Evolutionary conservation across 2,888 invertebrate genomes (phyloP).

Genomic region (Tetragonisca angustula): DNA sequence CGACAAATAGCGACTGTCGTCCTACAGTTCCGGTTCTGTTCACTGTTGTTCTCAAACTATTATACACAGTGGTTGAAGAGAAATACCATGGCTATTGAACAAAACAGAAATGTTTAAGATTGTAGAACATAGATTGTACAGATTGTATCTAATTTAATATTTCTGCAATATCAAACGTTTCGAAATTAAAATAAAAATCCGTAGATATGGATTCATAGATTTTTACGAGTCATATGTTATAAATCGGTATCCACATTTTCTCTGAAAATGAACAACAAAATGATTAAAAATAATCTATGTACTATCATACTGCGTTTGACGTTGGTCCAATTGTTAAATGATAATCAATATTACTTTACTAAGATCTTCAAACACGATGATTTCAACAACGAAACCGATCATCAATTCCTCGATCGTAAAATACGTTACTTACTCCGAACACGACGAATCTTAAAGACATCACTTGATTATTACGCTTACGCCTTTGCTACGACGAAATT

Average conservation of each 20-base stretch:
- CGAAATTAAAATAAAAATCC: not conserved
- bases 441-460: not conserved
- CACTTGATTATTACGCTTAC: not conserved
- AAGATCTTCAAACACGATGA: not conserved
- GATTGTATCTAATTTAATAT: not conserved
- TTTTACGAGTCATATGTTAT: no score
- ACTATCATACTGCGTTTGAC: not conserved
- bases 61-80: not conserved
- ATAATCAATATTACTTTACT: not conserved
- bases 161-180: not conserved
- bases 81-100: not conserved
- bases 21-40: slow-evolving; percentile 15
- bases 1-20: slow-evolving; percentile 12
- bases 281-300: not conserved
- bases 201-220: not conserved
- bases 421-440: slow-evolving; percentile 35
- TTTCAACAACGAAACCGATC: not conserved
- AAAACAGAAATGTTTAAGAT: not conserved
- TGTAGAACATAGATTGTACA: no score
- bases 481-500: not conserved
- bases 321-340: not conserved
- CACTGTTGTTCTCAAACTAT: not conserved
- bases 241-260: not conserved
- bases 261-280: not conserved
- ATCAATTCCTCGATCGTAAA: slow-evolving; percentile 20